Evolutionary conservation across 2,888 invertebrate species (phyloP), one percentile per base, ranked within the genome.

Genomic region (Pogonocherus hispidulus): DNA sequence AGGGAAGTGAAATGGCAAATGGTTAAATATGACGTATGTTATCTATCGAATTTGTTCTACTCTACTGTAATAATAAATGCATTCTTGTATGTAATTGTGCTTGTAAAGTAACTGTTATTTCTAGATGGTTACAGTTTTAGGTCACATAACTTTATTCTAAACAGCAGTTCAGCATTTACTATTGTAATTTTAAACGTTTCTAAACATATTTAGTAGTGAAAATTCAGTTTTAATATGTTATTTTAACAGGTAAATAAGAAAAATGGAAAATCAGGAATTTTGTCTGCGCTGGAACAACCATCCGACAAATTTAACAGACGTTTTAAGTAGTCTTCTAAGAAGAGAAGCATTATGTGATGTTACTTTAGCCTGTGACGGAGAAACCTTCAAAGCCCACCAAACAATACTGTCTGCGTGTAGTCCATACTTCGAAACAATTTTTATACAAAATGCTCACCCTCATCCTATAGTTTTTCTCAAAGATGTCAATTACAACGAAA

Each of bases 231-330:
- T 67, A 70, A 66, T 55, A 67, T 74, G 65, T 63, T 49, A 35
- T 72, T 74, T 71, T 65, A 60, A 66, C 69, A 75, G 75, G 73
- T 75, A 74, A 75, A 76, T 76, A 73, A 69, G 64, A 69, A 75
- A 71, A 69, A 82, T 82, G 82, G 82, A n/a, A n/a, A n/a, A 92
- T 90, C 95, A 95, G 90, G 95, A 95, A 90, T 96, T 95, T 89
- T 95, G 95, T 89, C 91, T 96, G 86, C 93, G 95, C 90, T 96
- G 95, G 95, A 95, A 95, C 91, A 96, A 95, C 89, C 95, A 95
- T 89, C 94, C 94, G 85, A 93, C 90, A 88, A 95, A 95, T 88
- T 89, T 96, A 87, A 95, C 95, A 85, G 95, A 95, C 88, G 95
- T 95, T 84, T 90, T 95, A 82, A 93, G 93, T 84, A 94, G 94